Evolutionary conservation across 2,797 vertebrate species (phyloP), one percentile per base, ranked within the genome.

Genomic region (Silurus aristotelis): DNA sequence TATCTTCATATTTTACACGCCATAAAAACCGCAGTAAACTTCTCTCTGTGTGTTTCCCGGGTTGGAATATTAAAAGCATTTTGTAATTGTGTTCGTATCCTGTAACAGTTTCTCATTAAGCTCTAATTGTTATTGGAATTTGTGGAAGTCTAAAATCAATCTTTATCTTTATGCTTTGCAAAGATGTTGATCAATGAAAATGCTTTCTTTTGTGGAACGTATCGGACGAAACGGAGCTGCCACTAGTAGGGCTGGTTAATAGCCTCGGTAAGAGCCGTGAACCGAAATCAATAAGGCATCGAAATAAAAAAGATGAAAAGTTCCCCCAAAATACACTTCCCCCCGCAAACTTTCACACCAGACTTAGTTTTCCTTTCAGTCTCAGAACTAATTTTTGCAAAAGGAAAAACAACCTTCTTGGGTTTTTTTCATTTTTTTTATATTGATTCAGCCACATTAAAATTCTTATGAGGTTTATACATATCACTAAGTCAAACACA

Each of bases 401-500:
- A 92, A 90, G 83, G 80, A 85, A 91, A 94, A 94, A 94, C 91
- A 94, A 92, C 91, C 91, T 90, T 90, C 90, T 93, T 87, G n/a
- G n/a, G 91, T 91, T 92, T 92, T 93, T 93, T 89, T 19, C 5
- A 4, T 38, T 0, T 38, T 38, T 86, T 89, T 83, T 85, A 52
- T 87, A 87, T 88, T 87, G 94, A 94, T 93, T 93, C 90, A 86
- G 92, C 90, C 94, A 93, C 90, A 95, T 96, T 95, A 96, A 95
- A 95, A 95, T 95, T 95, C 95, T 89, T 95, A 93, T 90, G 94
- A 96, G 93, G 94, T 94, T 93, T 94, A 91, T 93, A 94, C 94
- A 95, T 95, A 96, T 95, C 94, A 95, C 95, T 92, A 95, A 94
- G 96, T 96, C 95, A 95, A 94, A 94, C 95, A 91, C 93, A 93